phyloP scores from a whole-genome alignment of 37 sponge, comb jelly and placozoan genomes.

The Axinella damicornis region DNA sequence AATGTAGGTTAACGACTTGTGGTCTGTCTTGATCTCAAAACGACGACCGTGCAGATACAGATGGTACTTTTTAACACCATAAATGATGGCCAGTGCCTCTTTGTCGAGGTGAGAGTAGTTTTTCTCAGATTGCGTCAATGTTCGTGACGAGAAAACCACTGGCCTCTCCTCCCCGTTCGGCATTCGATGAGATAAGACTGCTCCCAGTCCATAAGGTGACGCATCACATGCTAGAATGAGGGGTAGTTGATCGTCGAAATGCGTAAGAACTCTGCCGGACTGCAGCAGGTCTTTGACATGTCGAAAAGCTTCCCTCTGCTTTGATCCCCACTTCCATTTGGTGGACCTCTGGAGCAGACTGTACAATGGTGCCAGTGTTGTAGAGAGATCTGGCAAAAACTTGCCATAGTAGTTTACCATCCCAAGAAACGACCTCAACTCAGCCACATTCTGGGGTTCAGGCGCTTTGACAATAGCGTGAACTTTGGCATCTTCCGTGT shows the following conservation, averaged over 20 bases:
- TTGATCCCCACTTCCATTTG: constrained; percentile 21
- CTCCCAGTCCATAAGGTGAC: constrained; percentile 24
- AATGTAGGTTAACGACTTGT: neutral
- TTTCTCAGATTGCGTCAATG: constrained; percentile 16
- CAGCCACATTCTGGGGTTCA: neutral
- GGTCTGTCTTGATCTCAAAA: constrained; percentile 14
- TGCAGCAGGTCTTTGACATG: constrained; percentile 8
- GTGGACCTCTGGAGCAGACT: neutral
- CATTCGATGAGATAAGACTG: constrained; percentile 20
- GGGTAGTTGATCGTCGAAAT: constrained; percentile 15
- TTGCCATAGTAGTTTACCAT: constrained; percentile 34
- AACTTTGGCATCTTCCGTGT: neutral
- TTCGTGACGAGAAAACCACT: constrained; percentile 23
- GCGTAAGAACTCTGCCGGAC: neutral
- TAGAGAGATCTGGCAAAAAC: constrained; percentile 34
- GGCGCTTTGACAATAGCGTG: constrained; percentile 6
- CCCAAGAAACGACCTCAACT: constrained; percentile 25
- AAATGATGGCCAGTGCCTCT: constrained; percentile 19
- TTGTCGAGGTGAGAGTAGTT: constrained; percentile 18
- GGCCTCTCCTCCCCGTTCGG: constrained; percentile 42
- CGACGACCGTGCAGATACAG: constrained; percentile 7
- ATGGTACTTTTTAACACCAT: neutral
- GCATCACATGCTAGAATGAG: constrained; percentile 36
- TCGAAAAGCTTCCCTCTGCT: constrained; percentile 20
- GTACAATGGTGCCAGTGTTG: constrained; percentile 23